phyloP scores from a whole-genome alignment of 2,113 vertebrate species.

The Balaeniceps rex region DNA sequence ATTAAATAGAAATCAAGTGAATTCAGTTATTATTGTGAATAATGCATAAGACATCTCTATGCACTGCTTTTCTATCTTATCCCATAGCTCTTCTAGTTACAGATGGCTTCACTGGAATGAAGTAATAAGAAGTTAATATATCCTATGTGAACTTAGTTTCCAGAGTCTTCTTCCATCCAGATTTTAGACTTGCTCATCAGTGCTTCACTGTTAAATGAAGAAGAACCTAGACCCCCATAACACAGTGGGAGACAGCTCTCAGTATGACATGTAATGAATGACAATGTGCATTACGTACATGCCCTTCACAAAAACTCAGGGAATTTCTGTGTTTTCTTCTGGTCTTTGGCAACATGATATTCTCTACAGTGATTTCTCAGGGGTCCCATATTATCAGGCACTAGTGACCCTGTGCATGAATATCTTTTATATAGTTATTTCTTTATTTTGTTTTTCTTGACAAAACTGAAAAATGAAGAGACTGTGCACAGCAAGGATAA shows the following conservation, averaged over 20 bases:
- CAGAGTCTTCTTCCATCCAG: background rate
- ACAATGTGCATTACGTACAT: accelerated
- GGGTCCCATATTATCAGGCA: background rate
- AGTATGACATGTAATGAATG: background rate
- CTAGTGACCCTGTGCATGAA: background rate
- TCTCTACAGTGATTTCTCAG: background rate
- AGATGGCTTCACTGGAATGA: background rate
- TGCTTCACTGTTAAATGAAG: background rate
- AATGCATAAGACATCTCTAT: background rate
- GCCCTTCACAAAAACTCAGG: background rate
- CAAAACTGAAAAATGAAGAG: background rate
- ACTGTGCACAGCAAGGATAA: background rate
- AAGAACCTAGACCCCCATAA: background rate
- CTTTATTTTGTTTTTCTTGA: background rate
- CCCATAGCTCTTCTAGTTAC: background rate
- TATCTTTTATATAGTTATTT: background rate
- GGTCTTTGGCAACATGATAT: background rate
- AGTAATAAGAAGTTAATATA: background rate
- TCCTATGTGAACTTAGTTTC: background rate
- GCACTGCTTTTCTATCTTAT: background rate
- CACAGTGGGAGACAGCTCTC: background rate
- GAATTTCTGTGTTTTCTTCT: background rate
- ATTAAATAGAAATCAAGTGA: background rate
- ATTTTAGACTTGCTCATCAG: background rate
- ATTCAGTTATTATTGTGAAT: background rate